These are phyloP conservation scores for Zosterops hypoxanthus DNA, from an alignment of 2,113 vertebrate genomes.

Conservation along the genomic window DNA sequence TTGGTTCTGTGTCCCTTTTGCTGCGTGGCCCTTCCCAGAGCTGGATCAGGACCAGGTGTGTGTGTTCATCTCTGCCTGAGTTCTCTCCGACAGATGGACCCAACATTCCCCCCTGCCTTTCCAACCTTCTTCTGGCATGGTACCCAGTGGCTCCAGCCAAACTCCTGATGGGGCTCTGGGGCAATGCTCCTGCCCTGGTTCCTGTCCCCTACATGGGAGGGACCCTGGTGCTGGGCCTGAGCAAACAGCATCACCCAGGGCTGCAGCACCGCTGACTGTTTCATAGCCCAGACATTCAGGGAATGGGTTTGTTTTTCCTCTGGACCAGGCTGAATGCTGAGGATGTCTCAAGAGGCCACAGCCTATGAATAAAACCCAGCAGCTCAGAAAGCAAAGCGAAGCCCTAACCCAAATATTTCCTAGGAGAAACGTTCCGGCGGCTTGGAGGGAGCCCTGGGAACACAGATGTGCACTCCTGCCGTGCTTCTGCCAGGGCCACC, in stretches of 20 bases:
- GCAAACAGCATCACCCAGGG: rapidly evolving
- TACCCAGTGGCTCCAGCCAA: not conserved
- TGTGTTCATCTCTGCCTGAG: not conserved
- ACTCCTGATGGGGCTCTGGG: rapidly evolving
- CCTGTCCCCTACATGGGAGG: rapidly evolving
- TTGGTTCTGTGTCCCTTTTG: not conserved
- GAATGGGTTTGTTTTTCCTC: conserved; percentile 27
- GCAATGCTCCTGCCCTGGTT: rapidly evolving
- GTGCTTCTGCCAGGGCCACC: not conserved
- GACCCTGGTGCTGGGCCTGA: not conserved
- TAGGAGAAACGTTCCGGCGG: not conserved
- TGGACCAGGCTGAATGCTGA: not conserved
- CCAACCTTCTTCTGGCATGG: not conserved
- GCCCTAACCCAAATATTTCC: conserved; percentile 45
- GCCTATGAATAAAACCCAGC: conserved; percentile 38
- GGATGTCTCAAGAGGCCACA: conserved; percentile 21
- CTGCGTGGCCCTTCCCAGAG: not conserved
- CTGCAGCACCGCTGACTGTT: not conserved
- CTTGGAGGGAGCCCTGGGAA: conserved; percentile 32
- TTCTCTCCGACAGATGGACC: rapidly evolving
- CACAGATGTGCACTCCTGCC: conserved; percentile 58
- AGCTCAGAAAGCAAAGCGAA: not conserved
- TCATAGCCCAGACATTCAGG: not conserved
- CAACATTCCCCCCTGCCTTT: not conserved
- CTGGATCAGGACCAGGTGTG: not conserved